These are phyloP conservation scores for Oncorhynchus tshawytscha DNA, from an alignment of 2,113 vertebrate genomes.

Conservation along the genomic window DNA sequence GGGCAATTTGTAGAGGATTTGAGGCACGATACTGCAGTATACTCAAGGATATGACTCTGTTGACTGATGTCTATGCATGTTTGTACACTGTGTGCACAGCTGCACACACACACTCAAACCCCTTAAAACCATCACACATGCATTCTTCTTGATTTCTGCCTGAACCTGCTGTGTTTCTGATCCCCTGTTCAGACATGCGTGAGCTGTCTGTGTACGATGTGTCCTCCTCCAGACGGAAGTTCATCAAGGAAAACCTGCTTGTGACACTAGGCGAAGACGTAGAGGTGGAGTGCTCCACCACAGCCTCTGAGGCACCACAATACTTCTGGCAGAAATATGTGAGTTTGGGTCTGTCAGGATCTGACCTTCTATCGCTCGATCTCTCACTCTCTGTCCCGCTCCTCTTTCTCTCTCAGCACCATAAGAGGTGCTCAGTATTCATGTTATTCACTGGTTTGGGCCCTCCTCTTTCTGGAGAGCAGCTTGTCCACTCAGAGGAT, in stretches of 20 bases:
- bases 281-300: constrained; percentile 64
- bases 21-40: constrained; percentile 16
- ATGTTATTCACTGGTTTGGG: constrained; percentile 50
- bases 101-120: background rate
- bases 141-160: constrained; percentile 35
- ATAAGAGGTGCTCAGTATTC: constrained; percentile 36
- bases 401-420: background rate
- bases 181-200: constrained; percentile 57
- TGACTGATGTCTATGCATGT: constrained; percentile 7
- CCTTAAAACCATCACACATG: background rate
- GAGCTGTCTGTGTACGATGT: constrained; percentile 39
- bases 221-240: constrained; percentile 38
- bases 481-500: constrained; percentile 59
- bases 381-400: constrained; percentile 2
- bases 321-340: constrained; percentile 74
- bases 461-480: constrained; percentile 46
- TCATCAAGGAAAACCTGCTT: constrained; percentile 47
- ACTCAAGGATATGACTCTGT: constrained; percentile 30
- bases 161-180: background rate
- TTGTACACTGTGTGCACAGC: too few relatives aligned
- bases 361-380: constrained; percentile 1
- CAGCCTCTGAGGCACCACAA: constrained; percentile 62
- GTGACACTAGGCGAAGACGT: constrained; percentile 64
- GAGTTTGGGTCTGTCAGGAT: constrained; percentile 12
- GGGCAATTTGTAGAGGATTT: constrained; percentile 10